Percentiles rank a stretch among this genome's conserved stretches.
phyloP scores from a whole-genome alignment of 2,888 invertebrate species.

The Heliconius aoede region DNA sequence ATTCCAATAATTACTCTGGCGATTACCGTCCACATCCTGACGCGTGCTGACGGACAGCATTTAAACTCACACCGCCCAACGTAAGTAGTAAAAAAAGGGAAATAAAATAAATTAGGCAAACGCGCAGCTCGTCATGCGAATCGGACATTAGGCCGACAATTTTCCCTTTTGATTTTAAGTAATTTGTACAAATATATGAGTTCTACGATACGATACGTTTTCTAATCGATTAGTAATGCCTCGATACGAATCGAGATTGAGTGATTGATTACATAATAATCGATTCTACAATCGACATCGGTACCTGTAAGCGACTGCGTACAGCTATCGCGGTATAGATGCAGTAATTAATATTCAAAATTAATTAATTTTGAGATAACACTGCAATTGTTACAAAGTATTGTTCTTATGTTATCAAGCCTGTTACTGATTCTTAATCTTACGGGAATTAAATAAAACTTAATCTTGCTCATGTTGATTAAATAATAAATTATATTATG shows the following conservation, averaged over 20 bases:
- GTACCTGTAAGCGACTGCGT: slow-evolving; percentile 42
- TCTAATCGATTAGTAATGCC: slow-evolving; percentile 74
- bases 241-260: slow-evolving; percentile 65
- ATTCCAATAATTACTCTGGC: slow-evolving; percentile 72
- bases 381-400: slow-evolving; percentile 42
- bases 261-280: slow-evolving; percentile 72
- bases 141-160: slow-evolving; percentile 75
- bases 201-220: slow-evolving; percentile 69
- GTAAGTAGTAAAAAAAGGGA: slow-evolving; percentile 51
- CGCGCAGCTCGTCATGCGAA: slow-evolving; percentile 73
- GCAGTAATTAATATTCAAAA: slow-evolving; percentile 44
- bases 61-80: slow-evolving; percentile 73
- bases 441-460: background rate
- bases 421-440: slow-evolving; percentile 31
- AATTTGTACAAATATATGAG: slow-evolving; percentile 72
- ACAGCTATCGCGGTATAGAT: slow-evolving; percentile 34
- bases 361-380: slow-evolving; percentile 43
- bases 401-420: slow-evolving; percentile 32
- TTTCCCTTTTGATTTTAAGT: slow-evolving; percentile 82
- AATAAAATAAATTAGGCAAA: slow-evolving; percentile 75
- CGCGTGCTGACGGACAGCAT: slow-evolving; percentile 69
- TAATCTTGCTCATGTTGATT: background rate
- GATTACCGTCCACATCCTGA: slow-evolving; percentile 68
- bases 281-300: slow-evolving; percentile 48
- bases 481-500: background rate